Evolutionary conservation across 1,140 invertebrate species (phyloP).

Genomic region (Gyrodactylus bullatarudis): DNA sequence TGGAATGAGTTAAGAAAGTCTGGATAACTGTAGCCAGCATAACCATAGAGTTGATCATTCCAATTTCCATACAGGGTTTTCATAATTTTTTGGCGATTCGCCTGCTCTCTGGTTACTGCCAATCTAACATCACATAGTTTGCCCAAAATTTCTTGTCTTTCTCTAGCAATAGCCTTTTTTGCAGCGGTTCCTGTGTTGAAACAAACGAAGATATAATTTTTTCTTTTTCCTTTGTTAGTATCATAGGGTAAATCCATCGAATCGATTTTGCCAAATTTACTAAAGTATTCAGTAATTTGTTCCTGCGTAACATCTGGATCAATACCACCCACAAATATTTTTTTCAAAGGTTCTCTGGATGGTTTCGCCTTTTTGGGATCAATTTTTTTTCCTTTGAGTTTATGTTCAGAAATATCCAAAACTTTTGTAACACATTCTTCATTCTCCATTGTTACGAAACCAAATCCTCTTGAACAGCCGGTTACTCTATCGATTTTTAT

Average conservation of each 20-base stretch:
- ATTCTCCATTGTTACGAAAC: conserved; percentile 2
- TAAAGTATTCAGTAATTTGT: conserved; percentile 58
- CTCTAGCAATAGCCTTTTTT: background rate
- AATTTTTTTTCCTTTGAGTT: conserved; percentile 63
- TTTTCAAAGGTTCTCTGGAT: conserved; percentile 9
- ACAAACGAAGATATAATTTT: conserved; percentile 1
- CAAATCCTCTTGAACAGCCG: conserved; percentile 2
- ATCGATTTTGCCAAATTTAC: conserved; percentile 41
- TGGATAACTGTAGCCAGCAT: background rate
- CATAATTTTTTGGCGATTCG: background rate
- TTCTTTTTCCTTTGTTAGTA: conserved; percentile 9
- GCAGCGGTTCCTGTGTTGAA: background rate
- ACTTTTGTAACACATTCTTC: conserved; percentile 20
- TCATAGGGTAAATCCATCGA: conserved; percentile 9
- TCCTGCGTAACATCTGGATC: conserved; percentile 55
- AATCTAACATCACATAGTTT: background rate
- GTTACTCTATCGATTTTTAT: conserved; percentile 4
- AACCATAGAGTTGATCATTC: background rate
- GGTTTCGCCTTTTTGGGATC: conserved; percentile 56
- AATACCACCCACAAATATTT: conserved; percentile 54
- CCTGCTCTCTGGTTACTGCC: background rate
- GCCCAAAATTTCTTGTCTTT: background rate
- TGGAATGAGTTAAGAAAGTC: background rate
- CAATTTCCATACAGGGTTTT: background rate
- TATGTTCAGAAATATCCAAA: conserved; percentile 38